These are phyloP conservation scores for Passer domesticus DNA, from an alignment of 2,113 vertebrate genomes.

Conservation along the genomic window DNA sequence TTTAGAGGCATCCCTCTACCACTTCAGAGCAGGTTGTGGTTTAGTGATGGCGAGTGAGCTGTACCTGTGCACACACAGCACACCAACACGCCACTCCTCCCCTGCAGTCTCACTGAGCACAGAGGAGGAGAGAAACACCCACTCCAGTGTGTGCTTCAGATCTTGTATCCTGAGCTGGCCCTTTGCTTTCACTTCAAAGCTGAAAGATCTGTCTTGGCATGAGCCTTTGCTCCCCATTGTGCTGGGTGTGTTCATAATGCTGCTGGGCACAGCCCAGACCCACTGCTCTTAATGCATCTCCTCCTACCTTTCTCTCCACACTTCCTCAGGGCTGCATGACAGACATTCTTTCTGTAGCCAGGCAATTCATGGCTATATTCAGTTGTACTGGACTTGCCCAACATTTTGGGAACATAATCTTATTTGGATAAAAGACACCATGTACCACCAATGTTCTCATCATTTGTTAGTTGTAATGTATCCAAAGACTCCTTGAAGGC, in stretches of 20 bases:
- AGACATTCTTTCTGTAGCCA: not conserved
- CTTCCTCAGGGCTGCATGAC: not conserved
- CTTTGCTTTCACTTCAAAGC: not conserved
- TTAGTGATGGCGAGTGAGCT: not conserved
- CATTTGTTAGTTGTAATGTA: not conserved
- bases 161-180: not conserved
- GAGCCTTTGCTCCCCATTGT: not conserved
- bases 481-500: not conserved
- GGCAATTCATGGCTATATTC: not conserved
- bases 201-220: not conserved
- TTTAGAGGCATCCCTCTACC: not conserved
- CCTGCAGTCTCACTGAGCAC: not conserved
- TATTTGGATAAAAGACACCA: not conserved
- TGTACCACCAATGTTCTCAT: not conserved
- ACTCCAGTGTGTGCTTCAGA: not conserved
- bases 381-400: not conserved
- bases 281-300: not conserved
- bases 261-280: not conserved
- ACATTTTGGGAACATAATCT: not conserved
- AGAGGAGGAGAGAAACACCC: not conserved
- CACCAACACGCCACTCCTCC: not conserved
- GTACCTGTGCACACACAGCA: rapidly evolving
- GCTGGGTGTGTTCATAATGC: not conserved
- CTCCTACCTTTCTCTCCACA: not conserved
- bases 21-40: not conserved